Base-by-base conservation (phyloP, 2,113 vertebrate species). In the Eleginops maclovinus region DNA sequence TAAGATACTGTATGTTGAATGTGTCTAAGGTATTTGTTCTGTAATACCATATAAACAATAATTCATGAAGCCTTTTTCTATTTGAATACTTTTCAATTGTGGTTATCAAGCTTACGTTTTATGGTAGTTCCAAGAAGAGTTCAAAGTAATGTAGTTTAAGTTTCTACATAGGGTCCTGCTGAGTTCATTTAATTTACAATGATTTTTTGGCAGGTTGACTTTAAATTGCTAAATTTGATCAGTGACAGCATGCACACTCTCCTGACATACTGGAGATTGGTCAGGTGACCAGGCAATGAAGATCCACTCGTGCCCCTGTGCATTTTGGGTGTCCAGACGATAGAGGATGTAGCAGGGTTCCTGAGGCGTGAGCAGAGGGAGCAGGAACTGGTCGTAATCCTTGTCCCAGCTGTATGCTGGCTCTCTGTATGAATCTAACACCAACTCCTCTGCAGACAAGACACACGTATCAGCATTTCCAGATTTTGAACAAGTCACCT, bases 241-340 rank as follows among this genome's bases (percentile, higher is more conserved):
- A 59, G 17, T 41, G 24, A 64, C 14, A 14, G n/a, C 40, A 36
- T 12, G 54, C 19, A 24, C 10, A 10, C 1, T n/a, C 7, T 82
- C 1, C 31, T 55, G 51, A 93, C 96, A 90, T 94, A 99, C 98
- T 46, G 97, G 97, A 75, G 97, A 99, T 79, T 96, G 97, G 88
- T 99, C 98, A n/a, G 98, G 98, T 47, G 98, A 99, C 98, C 98
- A 99, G 72, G 98, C 96, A 26, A 99, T 96, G 93, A 99, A 99
- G 77, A 99, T 93, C 98, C 98, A 99, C 91, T 99, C 96, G 0
- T 95, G 96, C 75, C 98, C 98, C 92, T 98, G 98, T 51, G 97
- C 96, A 2, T 99, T 99, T 91, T 95, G 95, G 44, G 97, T 96
- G 93, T 99, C 98, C 65, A 99, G 95, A 21, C 98, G 97, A 91